These are phyloP conservation scores for Leptoclinus maculatus DNA, from an alignment of 2,797 vertebrate genomes.

Conservation along the genomic window DNA sequence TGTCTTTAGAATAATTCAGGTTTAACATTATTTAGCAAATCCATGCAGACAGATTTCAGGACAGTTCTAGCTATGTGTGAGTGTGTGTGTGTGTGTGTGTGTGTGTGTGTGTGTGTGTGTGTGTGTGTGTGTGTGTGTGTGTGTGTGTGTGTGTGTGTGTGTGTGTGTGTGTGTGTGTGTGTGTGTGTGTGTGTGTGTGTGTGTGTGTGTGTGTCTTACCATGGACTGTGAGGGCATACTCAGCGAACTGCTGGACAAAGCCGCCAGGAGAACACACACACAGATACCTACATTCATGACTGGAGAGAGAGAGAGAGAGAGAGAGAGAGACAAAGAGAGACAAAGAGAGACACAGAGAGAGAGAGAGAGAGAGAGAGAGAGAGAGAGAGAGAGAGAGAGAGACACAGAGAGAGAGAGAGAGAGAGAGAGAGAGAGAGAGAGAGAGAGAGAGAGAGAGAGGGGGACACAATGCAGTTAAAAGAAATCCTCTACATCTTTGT, in stretches of 20 bases:
- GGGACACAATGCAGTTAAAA: neutral
- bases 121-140: neutral
- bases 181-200: neutral
- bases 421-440: neutral
- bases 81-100: constrained; percentile 9
- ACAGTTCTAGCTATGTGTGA: neutral
- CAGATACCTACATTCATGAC: constrained; percentile 78
- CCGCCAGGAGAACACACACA: constrained; percentile 78
- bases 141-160: neutral
- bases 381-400: neutral
- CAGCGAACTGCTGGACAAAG: constrained; percentile 70
- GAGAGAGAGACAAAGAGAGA: neutral
- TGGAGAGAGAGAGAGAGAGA: constrained; percentile 28
- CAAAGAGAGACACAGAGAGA: neutral
- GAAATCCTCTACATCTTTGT: neutral
- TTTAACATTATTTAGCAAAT: neutral
- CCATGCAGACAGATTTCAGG: too few relatives aligned
- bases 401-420: neutral
- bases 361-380: neutral
- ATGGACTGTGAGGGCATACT: constrained; percentile 67
- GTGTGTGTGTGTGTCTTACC: constrained; percentile 51
- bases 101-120: neutral
- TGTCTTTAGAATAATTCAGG: neutral
- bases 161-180: constrained; percentile 7
- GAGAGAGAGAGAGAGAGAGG: neutral